Conservation (phyloP, 2,113 vertebrate genomes). For the Vicugna pacos region DNA sequence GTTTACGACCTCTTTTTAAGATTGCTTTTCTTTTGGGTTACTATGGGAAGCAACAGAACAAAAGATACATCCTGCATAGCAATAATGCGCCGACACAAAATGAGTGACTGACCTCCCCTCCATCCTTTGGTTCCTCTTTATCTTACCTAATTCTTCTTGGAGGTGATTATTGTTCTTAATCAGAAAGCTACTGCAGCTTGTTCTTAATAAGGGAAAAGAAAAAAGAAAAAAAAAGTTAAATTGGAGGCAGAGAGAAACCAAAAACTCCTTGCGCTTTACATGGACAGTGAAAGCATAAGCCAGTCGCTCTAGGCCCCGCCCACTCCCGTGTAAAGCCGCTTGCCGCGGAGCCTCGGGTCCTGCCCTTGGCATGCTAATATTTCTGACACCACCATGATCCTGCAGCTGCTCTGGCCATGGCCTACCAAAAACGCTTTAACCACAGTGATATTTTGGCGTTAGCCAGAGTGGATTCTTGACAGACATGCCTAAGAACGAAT, state of each 20-base stretch:
- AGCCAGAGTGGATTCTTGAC: background rate
- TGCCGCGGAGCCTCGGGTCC: background rate
- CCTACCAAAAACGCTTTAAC: background rate
- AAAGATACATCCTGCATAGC: background rate
- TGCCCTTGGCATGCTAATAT: background rate
- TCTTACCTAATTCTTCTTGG: background rate
- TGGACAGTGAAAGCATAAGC: background rate
- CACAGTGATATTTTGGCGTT: background rate
- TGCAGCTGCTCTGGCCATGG: background rate
- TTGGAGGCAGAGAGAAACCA: background rate
- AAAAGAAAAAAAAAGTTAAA: background rate
- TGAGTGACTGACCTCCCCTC: background rate
- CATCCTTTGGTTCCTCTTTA: background rate
- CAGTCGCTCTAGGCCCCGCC: background rate
- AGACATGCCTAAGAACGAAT: background rate
- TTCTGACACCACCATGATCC: background rate
- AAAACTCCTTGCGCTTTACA: background rate
- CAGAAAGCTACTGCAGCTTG: background rate
- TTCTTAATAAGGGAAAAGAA: background rate
- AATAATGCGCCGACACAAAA: background rate
- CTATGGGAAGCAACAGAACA: background rate
- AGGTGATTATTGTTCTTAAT: background rate
- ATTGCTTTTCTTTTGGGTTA: background rate
- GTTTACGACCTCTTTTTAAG: too few relatives aligned
- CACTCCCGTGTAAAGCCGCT: background rate